These are phyloP conservation scores for Sarcoramphus papa DNA, from an alignment of 2,797 vertebrate species.

Conservation along the genomic window DNA sequence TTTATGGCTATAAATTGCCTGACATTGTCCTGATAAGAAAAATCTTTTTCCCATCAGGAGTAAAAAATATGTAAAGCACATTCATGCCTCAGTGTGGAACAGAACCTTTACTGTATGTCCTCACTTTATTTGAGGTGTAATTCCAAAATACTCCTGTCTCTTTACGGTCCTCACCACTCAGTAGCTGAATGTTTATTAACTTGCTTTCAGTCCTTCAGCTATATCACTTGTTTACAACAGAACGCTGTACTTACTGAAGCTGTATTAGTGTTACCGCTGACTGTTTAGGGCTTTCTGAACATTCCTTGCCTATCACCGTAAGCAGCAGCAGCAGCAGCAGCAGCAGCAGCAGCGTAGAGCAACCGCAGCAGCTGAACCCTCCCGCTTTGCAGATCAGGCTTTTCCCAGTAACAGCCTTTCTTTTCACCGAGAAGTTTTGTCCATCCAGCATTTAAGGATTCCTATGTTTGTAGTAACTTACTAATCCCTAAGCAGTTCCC, in stretches of 20 bases:
- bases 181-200: not conserved
- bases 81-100: not conserved
- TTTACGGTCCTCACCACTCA: not conserved
- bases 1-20: not conserved
- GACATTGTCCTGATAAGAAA: not conserved
- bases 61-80: not conserved
- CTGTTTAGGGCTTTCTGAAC: not conserved
- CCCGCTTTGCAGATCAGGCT: not conserved
- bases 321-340: not conserved
- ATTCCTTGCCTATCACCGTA: accelerated
- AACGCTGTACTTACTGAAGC: accelerated
- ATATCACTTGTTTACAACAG: too few relatives aligned
- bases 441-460: not conserved
- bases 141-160: not conserved
- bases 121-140: not conserved
- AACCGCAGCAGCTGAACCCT: not conserved
- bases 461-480: too few relatives aligned
- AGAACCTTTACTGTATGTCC: not conserved
- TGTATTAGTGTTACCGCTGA: too few relatives aligned
- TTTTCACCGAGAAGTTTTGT: not conserved
- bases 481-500: not conserved
- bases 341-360: not conserved
- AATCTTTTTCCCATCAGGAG: not conserved
- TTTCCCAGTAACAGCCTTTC: not conserved
- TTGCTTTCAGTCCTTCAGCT: not conserved